Base-by-base conservation (phyloP, 1,140 invertebrate genomes). In the Drosophila jambulina region DNA sequence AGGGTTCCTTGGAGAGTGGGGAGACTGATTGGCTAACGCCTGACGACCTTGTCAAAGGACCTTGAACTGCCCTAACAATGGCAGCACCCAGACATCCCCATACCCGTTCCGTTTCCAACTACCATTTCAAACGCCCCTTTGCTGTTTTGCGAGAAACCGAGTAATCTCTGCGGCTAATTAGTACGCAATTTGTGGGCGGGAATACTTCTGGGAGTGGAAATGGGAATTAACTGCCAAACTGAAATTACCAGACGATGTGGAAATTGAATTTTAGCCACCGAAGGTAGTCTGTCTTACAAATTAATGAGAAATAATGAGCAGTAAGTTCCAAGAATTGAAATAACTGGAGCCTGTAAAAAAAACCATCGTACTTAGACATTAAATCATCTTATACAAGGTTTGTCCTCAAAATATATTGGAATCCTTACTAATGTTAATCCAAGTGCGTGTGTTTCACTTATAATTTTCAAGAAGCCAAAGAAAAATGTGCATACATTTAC, bases 111-210 rank as follows among this genome's bases (percentile, higher is more conserved):
- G 9, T 36, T 23, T 10, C 36, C 34, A 38, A 25, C 27, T 19
- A 32, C 49, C 17, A 38, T 38, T 56, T 23, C 53, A 38, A 56
- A 78, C 85, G 84, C 84, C 80, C 46, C 51, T 80, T 70, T 70
- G 65, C 56, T 80, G 76, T 82, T 75, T 40, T 56, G 34, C 53
- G 32, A 61, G 49, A 60, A 72, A 65, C 45, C 36, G 36, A 38
- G 70, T 45, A 62, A 75, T 72, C 59, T 72, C 69, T 67, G 63
- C 51, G 77, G 80, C 72, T 87, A 87, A 87, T 87, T 87, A 90
- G 77, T 63, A 49, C 45, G 61, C 58, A 78, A 42, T 63, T 48
- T 62, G 75, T 56, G 32, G 49, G 56, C 32, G 29, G 59, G n/a
- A 36, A 25, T 48, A 13, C 19, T 19, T 48, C 6, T 25, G 51